These are phyloP conservation scores for Thymelicus acteon DNA, from an alignment of 2,888 invertebrate genomes.

Conservation along the genomic window DNA sequence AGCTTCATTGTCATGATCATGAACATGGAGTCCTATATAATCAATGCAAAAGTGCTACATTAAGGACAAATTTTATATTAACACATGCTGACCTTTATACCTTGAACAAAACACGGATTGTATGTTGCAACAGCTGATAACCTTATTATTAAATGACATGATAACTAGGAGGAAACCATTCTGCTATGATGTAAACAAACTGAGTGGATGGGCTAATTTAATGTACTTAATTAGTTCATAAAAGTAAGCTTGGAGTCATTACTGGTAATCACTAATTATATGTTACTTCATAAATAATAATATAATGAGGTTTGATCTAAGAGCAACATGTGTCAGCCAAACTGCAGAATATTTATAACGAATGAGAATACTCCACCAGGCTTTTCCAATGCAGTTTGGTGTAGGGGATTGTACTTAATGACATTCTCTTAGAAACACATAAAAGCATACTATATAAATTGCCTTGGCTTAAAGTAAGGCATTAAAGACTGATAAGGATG, in stretches of 20 bases:
- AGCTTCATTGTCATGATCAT: no score
- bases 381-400: no score
- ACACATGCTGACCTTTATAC: slow-evolving; percentile 5
- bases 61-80: background rate
- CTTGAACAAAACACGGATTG: slow-evolving; percentile 1
- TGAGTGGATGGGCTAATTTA: background rate
- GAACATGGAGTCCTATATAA: background rate
- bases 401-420: no score
- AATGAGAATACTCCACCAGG: no score
- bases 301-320: no score
- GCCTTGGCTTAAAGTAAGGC: no score
- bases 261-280: no score
- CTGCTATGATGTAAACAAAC: slow-evolving; percentile 4
- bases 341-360: no score
- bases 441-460: no score
- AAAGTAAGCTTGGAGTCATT: background rate
- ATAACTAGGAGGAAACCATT: slow-evolving; percentile 20
- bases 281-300: no score
- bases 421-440: no score
- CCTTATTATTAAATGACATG: slow-evolving; percentile 24
- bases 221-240: background rate
- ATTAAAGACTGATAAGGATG: background rate
- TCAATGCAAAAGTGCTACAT: background rate
- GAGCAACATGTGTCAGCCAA: no score
- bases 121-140: slow-evolving; percentile 16